Evolutionary conservation across 2,888 invertebrate genomes (phyloP), one percentile per base, ranked within the genome.

Genomic region (Drosophila longiperda): DNA sequence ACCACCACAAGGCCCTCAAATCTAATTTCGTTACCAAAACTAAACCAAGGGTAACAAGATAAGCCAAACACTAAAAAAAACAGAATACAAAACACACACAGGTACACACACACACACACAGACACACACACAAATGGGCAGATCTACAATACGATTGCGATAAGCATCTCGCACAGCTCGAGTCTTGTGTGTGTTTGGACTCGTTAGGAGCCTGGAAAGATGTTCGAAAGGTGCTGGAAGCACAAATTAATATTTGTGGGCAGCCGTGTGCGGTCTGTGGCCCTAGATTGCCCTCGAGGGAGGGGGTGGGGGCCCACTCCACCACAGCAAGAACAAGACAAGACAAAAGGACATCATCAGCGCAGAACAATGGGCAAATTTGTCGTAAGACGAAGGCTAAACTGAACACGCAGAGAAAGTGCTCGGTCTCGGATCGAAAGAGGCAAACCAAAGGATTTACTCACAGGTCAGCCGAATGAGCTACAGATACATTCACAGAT

Each of bases 11-110:
- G 91, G 61, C 69, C 75, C 82, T 82, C 90, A 91, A 92, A 88
- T 83, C 90, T 90, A 91, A 92, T 91, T 92, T 91, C 80, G 82
- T 90, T 89, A 82, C 73, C 85, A 82, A 82, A 87, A 87, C 83
- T 87, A 71, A 85, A 76, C 67, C 70, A 78, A 83, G 79, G 76
- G 68, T 78, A 78, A 74, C 66, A 72, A 75, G 85, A 83, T 84
- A 90, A 89, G 83, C 32, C 61, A 60, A 72, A 68, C 75, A 80
- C 80, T 78, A 85, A 82, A 82, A 82, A 82, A 81, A 62, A 66
- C 67, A 57, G 15, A 55, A 32, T 71, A 75, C 73, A 38, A 40
- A 7, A 29, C 6, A 32, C 32, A 50, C 45, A 15, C 42, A 62
- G 29, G 29, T 29, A 29, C 29, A 29, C 29, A 29, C 29, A 29